phyloP scores from a whole-genome alignment of 2,113 vertebrate species.

The Cephalopholis sonnerati region DNA sequence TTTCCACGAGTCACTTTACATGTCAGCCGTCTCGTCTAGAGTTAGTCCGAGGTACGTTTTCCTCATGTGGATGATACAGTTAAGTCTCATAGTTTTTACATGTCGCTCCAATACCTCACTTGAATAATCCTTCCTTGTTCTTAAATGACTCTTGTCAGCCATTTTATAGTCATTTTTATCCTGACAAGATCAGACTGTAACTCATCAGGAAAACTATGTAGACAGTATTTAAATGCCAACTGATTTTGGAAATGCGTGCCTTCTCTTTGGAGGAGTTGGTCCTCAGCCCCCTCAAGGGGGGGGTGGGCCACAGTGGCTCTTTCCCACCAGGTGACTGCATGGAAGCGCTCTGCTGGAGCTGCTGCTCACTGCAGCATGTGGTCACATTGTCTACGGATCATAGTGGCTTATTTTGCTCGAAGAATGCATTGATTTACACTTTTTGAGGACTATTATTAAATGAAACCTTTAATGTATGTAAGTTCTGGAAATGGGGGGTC shows the following conservation, averaged over 20 bases:
- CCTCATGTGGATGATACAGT: slow-evolving; percentile 39
- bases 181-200: slow-evolving; percentile 67
- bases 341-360: slow-evolving; percentile 67
- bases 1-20: slow-evolving; percentile 70
- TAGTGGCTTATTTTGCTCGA: slow-evolving; percentile 77
- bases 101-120: slow-evolving; percentile 74
- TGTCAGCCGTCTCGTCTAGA: slow-evolving; percentile 29
- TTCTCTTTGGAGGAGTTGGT: slow-evolving; percentile 75
- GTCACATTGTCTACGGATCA: slow-evolving; percentile 67
- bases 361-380: slow-evolving; percentile 48
- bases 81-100: slow-evolving; percentile 59
- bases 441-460: slow-evolving; percentile 65
- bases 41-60: slow-evolving; percentile 49
- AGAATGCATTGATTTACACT: slow-evolving; percentile 70
- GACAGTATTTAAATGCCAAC: slow-evolving; percentile 79
- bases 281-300: slow-evolving; percentile 41
- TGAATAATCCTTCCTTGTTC: slow-evolving; percentile 68
- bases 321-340: slow-evolving; percentile 60
- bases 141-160: slow-evolving; percentile 68
- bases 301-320: slow-evolving; percentile 59
- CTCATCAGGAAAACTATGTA: slow-evolving; percentile 73
- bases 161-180: slow-evolving; percentile 79
- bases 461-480: slow-evolving; percentile 61
- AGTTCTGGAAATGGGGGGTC: slow-evolving; percentile 35
- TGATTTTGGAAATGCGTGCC: slow-evolving; percentile 79